Evolutionary conservation across 2,888 invertebrate species (phyloP).

Genomic region (Onthophagus sagittarius): DNA sequence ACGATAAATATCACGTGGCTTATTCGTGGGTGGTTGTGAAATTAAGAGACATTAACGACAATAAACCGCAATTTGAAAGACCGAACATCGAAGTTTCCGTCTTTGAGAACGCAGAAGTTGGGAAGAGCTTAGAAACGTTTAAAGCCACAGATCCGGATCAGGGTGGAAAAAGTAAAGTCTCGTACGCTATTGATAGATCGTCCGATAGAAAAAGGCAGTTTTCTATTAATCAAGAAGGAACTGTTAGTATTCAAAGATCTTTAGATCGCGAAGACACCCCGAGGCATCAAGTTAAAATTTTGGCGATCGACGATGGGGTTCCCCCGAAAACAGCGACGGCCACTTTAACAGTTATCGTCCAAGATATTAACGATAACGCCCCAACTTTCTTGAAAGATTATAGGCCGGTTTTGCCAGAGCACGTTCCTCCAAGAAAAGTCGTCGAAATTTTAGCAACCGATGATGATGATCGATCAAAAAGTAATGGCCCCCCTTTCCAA

Average conservation of each 20-base stretch:
- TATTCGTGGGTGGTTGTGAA: constrained; percentile 94
- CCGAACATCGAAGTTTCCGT: constrained; percentile 91
- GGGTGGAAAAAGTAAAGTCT: constrained; percentile 87
- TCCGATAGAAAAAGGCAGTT: constrained; percentile 93
- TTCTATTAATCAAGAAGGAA: constrained; percentile 90
- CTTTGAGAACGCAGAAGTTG: constrained; percentile 88
- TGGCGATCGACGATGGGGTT: constrained; percentile 92
- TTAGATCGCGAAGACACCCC: constrained; percentile 94
- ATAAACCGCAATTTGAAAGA: constrained; percentile 90
- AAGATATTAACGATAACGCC: constrained; percentile 93
- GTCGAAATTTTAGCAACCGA: constrained; percentile 91
- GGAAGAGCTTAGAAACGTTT: constrained; percentile 88
- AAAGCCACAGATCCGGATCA: constrained; percentile 95
- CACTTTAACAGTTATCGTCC: constrained; percentile 88
- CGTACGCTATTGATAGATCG: constrained; percentile 86
- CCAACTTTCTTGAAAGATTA: constrained; percentile 91
- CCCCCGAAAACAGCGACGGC: constrained; percentile 93
- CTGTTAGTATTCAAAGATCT: constrained; percentile 88
- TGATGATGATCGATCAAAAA: constrained; percentile 89
- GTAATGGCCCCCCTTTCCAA: constrained; percentile 95
- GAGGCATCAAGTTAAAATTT: constrained; percentile 91
- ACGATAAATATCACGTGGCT: constrained; percentile 95
- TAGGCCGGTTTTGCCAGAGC: constrained; percentile 88
- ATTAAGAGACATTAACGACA: constrained; percentile 94
- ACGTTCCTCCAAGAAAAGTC: constrained; percentile 86